phyloP scores from a whole-genome alignment of 2,888 invertebrate genomes.

The Clanis bilineata region DNA sequence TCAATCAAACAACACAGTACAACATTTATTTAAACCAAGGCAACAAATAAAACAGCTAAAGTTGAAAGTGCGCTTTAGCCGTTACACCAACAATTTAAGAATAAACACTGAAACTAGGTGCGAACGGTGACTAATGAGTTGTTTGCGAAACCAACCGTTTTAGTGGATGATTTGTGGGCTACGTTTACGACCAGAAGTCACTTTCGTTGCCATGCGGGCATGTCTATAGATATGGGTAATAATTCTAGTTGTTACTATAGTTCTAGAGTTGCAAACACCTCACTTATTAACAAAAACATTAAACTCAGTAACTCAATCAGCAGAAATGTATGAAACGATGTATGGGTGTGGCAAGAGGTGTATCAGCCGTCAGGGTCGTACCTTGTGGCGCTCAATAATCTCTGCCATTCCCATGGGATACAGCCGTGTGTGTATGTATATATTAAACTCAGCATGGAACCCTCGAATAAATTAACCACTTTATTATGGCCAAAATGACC shows the following conservation, averaged over 20 bases:
- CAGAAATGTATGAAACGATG: too few species aligned
- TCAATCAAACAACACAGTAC: not conserved
- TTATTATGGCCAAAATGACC: too few species aligned
- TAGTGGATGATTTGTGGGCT: constrained; percentile 3
- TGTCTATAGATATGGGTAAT: not conserved
- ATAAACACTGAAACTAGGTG: constrained; percentile 35
- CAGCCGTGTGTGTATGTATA: too few species aligned
- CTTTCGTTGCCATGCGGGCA: not conserved
- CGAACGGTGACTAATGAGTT: constrained; percentile 16
- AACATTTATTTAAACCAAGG: not conserved
- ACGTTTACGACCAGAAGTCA: not conserved
- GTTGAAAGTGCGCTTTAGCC: constrained; percentile 53
- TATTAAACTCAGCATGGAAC: too few species aligned
- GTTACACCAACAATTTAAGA: constrained; percentile 62
- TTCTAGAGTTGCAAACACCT: too few species aligned
- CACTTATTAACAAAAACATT: too few species aligned
- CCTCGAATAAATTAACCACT: too few species aligned
- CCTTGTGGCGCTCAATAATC: too few species aligned
- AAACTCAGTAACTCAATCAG: too few species aligned
- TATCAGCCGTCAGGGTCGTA: too few species aligned
- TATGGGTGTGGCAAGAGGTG: too few species aligned
- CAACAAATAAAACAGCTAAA: constrained; percentile 2
- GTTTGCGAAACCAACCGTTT: constrained; percentile 15
- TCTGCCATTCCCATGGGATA: too few species aligned
- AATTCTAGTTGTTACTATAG: not conserved